These are phyloP conservation scores for Euphonia xanthogaster DNA, from an alignment of 2,797 vertebrate species.

Conservation along the genomic window DNA sequence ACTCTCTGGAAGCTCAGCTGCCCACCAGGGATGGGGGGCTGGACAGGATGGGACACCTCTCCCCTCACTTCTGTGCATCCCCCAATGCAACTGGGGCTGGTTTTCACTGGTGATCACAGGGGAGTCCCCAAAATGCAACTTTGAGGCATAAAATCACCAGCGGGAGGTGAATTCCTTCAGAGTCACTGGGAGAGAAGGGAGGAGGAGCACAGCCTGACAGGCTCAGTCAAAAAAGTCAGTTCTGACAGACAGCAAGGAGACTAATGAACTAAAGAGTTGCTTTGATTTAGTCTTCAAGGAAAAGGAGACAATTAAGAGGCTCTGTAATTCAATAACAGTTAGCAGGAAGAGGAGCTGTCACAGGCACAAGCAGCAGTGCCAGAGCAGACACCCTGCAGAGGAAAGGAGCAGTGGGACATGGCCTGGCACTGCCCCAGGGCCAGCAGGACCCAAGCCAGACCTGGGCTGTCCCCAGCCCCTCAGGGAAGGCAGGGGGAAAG, in stretches of 20 bases:
- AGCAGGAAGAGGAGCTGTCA: constrained; percentile 40
- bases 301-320: constrained; percentile 45
- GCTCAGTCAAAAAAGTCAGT: constrained; percentile 43
- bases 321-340: constrained; percentile 52
- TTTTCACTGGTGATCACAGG: fast-evolving
- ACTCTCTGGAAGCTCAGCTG: not conserved
- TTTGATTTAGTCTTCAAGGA: constrained; percentile 62
- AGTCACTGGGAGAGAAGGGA: not conserved
- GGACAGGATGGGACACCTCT: not conserved
- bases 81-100: fast-evolving
- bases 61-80: fast-evolving
- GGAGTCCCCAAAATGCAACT: not conserved
- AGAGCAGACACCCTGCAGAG: not conserved
- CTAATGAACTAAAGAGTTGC: constrained; percentile 38
- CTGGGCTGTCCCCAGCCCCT: not conserved
- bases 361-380: not conserved
- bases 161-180: not conserved
- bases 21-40: not conserved
- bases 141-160: not conserved
- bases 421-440: fast-evolving
- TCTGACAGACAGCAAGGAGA: constrained; percentile 40
- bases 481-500: not conserved
- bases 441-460: fast-evolving
- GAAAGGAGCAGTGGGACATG: not conserved
- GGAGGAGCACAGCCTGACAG: not conserved